phyloP scores from a whole-genome alignment of 2,888 invertebrate genomes.

The Caenorhabditis japonica region DNA sequence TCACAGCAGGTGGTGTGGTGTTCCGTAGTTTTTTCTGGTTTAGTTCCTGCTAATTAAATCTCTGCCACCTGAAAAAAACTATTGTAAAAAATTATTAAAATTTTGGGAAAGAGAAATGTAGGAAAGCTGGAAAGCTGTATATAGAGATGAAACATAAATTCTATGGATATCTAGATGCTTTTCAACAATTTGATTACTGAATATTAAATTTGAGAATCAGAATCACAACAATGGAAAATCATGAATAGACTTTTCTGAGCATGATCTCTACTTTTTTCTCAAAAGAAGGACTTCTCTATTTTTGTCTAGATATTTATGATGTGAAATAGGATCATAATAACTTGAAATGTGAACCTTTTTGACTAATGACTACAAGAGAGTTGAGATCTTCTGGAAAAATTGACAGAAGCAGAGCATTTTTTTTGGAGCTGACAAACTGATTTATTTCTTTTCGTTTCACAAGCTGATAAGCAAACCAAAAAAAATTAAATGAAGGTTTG shows the following conservation, averaged over 20 bases:
- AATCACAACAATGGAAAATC: slow-evolving; percentile 35
- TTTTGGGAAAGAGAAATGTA: not conserved
- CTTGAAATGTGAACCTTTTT: slow-evolving; percentile 29
- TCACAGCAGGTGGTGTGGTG: slow-evolving; percentile 37
- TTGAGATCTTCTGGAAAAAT: slow-evolving; percentile 17
- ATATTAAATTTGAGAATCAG: slow-evolving; percentile 51
- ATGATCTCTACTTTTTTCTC: slow-evolving; percentile 10
- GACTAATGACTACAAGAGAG: slow-evolving; percentile 17
- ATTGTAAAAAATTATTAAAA: not conserved
- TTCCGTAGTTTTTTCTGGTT: slow-evolving; percentile 27
- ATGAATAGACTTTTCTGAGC: slow-evolving; percentile 2
- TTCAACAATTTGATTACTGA: slow-evolving; percentile 22
- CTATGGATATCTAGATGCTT: slow-evolving; percentile 10
- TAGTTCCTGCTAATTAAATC: not conserved
- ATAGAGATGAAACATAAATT: no score
- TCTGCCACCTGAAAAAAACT: slow-evolving; percentile 17
- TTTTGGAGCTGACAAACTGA: no score
- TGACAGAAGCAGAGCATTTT: no score
- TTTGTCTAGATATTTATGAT: slow-evolving; percentile 10
- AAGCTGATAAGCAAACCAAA: slow-evolving; percentile 42
- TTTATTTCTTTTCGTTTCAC: not conserved
- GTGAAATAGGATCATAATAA: slow-evolving; percentile 30
- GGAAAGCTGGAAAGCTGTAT: slow-evolving; percentile 2
- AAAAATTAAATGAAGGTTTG: slow-evolving; percentile 30
- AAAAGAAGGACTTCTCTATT: slow-evolving; percentile 29